These are phyloP conservation scores for Petromus typicus DNA, from an alignment of 2,113 vertebrate species.

Conservation along the genomic window DNA sequence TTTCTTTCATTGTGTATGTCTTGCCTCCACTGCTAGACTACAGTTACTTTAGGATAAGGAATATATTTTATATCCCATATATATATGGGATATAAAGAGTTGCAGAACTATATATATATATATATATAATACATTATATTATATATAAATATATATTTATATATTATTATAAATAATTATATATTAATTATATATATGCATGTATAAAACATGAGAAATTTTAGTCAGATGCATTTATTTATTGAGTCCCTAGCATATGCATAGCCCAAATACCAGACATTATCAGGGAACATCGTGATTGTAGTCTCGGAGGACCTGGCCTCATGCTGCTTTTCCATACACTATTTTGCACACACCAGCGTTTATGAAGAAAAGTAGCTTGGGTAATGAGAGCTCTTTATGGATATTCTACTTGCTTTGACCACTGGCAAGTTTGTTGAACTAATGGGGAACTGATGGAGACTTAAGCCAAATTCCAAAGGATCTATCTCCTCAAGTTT, in stretches of 20 bases:
- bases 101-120: too few relatives aligned
- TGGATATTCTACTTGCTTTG: accelerated
- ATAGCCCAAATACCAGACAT: not conserved
- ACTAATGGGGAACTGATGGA: not conserved
- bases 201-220: not conserved
- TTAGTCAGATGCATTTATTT: not conserved
- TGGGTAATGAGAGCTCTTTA: not conserved
- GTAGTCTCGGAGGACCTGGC: not conserved
- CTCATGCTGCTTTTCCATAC: not conserved
- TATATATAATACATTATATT: too few relatives aligned
- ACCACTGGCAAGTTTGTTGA: too few relatives aligned
- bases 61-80: not conserved
- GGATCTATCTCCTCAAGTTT: not conserved
- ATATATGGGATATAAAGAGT: too few relatives aligned
- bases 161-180: too few relatives aligned
- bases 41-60: not conserved
- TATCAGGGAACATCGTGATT: not conserved
- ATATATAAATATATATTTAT: too few relatives aligned
- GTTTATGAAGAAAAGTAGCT: not conserved
- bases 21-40: not conserved
- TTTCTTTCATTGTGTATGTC: not conserved
- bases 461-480: not conserved
- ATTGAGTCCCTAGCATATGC: not conserved
- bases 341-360: too few relatives aligned
- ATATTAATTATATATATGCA: too few relatives aligned